phyloP scores from a whole-genome alignment of 2,797 vertebrate species.

The Gobio occitaniae region DNA sequence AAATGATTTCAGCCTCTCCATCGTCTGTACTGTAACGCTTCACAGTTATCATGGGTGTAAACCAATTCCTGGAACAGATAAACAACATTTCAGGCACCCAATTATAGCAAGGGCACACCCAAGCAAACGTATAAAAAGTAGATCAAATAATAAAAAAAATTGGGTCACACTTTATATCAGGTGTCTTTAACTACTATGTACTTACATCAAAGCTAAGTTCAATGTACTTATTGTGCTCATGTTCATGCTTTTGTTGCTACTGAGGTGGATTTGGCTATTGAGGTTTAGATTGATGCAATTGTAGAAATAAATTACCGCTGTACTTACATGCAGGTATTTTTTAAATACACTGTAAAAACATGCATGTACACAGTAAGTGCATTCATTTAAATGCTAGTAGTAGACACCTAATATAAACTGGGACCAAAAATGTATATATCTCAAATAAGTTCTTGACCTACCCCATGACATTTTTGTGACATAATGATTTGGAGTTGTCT shows the following conservation, averaged over 20 bases:
- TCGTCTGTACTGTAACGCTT: constrained; percentile 59
- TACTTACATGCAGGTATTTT: too few species aligned
- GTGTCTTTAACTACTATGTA: too few species aligned
- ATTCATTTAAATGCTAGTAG: background rate
- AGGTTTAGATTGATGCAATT: too few species aligned
- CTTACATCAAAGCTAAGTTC: too few species aligned
- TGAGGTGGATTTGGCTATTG: too few species aligned
- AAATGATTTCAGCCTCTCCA: constrained; percentile 31
- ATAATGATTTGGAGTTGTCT: constrained; percentile 71
- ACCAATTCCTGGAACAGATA: constrained; percentile 68
- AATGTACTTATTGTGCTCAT: too few species aligned
- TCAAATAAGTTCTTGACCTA: constrained; percentile 54
- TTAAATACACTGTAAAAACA: background rate
- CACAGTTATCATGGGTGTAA: constrained; percentile 70
- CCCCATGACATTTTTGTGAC: constrained; percentile 70
- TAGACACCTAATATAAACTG: background rate
- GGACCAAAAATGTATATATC: background rate
- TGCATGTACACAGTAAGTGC: background rate
- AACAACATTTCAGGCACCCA: background rate
- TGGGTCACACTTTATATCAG: too few species aligned
- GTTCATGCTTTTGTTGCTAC: too few species aligned
- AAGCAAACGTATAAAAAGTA: background rate
- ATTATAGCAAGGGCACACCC: background rate
- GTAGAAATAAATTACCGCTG: background rate
- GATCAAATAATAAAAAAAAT: background rate